Evolutionary conservation across 2,113 vertebrate genomes (phyloP).

Genomic region (Eubucco bourcierii): DNA sequence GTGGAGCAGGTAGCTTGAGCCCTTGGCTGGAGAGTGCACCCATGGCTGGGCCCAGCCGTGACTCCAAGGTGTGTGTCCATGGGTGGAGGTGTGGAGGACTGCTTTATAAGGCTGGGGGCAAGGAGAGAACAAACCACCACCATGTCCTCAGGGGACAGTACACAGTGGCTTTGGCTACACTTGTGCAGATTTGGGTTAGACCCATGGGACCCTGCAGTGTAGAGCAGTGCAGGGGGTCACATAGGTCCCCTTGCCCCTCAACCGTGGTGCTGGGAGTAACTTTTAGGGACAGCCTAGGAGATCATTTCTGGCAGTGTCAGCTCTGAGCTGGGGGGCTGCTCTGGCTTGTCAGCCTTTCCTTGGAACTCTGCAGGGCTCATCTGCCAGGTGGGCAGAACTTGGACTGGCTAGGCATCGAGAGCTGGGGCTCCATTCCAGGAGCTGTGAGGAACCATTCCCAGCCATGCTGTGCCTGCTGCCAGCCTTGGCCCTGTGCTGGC

Average conservation of each 20-base stretch:
- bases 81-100: not conserved
- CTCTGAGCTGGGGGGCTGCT: not conserved
- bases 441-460: fast-evolving
- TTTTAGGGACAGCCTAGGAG: not conserved
- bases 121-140: not conserved
- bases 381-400: fast-evolving
- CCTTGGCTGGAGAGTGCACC: fast-evolving
- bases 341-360: not conserved
- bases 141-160: fast-evolving
- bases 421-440: fast-evolving
- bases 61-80: not conserved
- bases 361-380: fast-evolving
- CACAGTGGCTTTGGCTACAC: fast-evolving
- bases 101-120: fast-evolving
- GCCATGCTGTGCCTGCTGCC: not conserved
- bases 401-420: not conserved
- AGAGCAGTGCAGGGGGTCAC: not conserved
- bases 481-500: not conserved
- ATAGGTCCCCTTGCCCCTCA: not conserved
- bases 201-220: fast-evolving
- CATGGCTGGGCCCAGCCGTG: fast-evolving
- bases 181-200: not conserved
- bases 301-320: fast-evolving
- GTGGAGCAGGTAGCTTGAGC: not conserved
- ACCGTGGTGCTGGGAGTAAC: not conserved